phyloP scores from a whole-genome alignment of 2,797 vertebrate species.

The Naso thynnoides region DNA sequence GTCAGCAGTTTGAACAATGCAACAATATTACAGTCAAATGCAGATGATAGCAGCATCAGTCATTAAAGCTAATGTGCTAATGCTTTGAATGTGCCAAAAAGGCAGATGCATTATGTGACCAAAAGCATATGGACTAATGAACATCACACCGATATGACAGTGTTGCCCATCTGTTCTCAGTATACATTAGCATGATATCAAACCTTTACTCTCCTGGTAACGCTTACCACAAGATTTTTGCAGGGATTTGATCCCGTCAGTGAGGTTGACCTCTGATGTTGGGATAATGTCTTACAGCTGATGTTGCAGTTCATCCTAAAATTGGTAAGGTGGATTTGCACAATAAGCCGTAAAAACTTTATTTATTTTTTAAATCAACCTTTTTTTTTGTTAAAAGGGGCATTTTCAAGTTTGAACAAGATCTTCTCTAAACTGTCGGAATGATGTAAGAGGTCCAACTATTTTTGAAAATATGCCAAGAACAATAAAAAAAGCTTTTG shows the following conservation, averaged over 20 bases:
- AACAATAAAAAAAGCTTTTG: not conserved
- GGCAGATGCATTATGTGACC: no score
- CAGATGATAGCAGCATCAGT: not conserved
- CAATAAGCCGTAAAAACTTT: no score
- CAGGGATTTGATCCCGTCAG: no score
- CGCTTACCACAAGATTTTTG: no score
- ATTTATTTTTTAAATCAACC: not conserved
- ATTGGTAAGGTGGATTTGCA: conserved; percentile 8
- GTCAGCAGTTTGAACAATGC: not conserved
- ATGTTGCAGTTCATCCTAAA: conserved; percentile 15
- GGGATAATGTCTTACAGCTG: conserved; percentile 1
- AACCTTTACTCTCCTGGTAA: no score
- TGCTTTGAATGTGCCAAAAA: no score
- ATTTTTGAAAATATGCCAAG: not conserved
- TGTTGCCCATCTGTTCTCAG: no score
- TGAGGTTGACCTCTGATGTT: not conserved
- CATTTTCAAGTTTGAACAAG: not conserved
- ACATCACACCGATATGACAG: no score
- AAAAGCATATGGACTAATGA: no score
- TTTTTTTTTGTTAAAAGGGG: not conserved
- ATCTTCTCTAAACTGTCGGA: not conserved
- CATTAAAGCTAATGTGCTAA: no score
- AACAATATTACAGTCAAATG: not conserved
- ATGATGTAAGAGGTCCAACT: not conserved
- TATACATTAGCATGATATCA: no score